phyloP scores from a whole-genome alignment of 2,797 vertebrate genomes.

The Trichosurus vulpecula region DNA sequence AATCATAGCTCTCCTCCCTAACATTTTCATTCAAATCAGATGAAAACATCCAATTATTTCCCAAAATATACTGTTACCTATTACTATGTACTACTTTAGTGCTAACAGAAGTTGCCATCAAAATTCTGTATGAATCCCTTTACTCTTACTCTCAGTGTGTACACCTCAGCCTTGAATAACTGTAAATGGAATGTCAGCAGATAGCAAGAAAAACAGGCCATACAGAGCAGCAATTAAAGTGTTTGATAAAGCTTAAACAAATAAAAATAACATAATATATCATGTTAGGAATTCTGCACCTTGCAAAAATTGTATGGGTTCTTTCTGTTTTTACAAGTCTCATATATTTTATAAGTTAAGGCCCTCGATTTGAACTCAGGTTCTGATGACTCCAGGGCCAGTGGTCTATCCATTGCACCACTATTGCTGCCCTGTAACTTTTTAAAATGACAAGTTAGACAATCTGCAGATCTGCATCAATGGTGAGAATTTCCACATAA shows the following conservation, averaged over 20 bases:
- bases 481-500: neutral
- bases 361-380: neutral
- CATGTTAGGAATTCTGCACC: conserved; percentile 46
- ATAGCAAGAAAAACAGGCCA: conserved; percentile 42
- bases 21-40: conserved; percentile 26
- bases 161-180: neutral
- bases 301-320: conserved; percentile 35
- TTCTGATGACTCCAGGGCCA: neutral
- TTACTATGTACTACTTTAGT: conserved; percentile 16
- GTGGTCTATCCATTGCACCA: too few species aligned
- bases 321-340: neutral
- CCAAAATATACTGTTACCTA: neutral
- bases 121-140: conserved; percentile 51
- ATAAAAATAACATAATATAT: conserved; percentile 26
- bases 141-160: neutral
- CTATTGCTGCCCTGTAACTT: neutral
- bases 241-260: conserved; percentile 8
- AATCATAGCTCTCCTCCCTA: conserved; percentile 31
- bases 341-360: neutral
- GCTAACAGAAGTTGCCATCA: neutral
- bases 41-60: conserved; percentile 31
- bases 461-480: neutral
- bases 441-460: neutral
- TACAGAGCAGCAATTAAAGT: conserved; percentile 30
- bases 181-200: conserved; percentile 51